Evolutionary conservation across 53 echinoderm and acorn worm genomes (phyloP), one percentile per base, ranked within the genome.

Genomic region (Patiria pectinifera): DNA sequence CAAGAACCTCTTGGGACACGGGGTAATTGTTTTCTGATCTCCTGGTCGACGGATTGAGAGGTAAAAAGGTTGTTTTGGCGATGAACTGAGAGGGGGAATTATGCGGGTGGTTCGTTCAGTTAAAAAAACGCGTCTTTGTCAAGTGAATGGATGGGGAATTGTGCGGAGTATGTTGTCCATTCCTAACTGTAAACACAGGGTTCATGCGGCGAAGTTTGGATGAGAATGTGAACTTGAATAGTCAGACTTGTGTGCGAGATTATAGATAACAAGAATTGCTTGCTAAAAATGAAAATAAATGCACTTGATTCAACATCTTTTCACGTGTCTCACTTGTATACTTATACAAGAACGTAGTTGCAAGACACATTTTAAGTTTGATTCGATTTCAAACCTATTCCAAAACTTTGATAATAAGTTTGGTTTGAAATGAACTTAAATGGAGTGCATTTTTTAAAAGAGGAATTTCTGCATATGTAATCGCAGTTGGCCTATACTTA

Each of bases 91-190:
- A 6, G 80, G 12, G 47, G 69, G 0, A 14, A 4, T 90, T 48
- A 81, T 25, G 90, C 90, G 90, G 8, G 48, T 46, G 66, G 13
- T 48, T 90, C 19, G 90, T 90, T 90, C 45, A 62, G 78, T 62
- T 12, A 66, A 80, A 90, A 80, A 90, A 90, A 81, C 80, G 46
- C 12, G 90, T 90, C 90, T 90, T 90, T 90, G 90, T 90, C 90
- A 90, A 81, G 90, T 81, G 82, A 80, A 90, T 90, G 22, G 15
- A 80, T 25, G 63, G 66, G 90, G 63, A 81, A 90, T 81, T 25
- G 35, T 48, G 23, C 75, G 8, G 2, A 53, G 53, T 53, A 2
- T 62, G 62, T 85, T 21, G 66, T 44, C 26, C 44, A 85, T 23
- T 69, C 46, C 48, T 49, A 26, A 72, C 47, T 72, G 74, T 86